Evolutionary conservation across 2,113 vertebrate genomes (phyloP).

Genomic region (Sylvilagus bachmani): DNA sequence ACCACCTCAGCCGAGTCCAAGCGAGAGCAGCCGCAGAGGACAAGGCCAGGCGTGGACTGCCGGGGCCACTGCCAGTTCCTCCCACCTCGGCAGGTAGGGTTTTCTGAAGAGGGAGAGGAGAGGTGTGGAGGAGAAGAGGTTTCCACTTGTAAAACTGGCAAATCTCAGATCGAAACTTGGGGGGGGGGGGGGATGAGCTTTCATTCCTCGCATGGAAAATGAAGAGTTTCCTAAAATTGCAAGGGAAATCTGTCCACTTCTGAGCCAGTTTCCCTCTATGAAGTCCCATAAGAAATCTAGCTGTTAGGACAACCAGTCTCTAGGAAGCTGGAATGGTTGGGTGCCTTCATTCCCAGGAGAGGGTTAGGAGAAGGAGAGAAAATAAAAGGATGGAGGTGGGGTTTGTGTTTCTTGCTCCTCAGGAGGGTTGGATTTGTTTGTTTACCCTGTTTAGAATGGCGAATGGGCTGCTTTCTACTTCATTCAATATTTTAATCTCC

Average conservation of each 20-base stretch:
- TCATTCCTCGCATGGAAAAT: background rate
- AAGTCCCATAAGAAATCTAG: background rate
- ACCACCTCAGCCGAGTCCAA: background rate
- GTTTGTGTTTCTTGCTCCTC: background rate
- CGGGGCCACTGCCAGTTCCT: background rate
- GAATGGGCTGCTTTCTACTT: constrained; percentile 1
- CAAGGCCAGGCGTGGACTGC: background rate
- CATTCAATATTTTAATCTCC: constrained; percentile 7
- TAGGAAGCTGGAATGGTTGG: background rate
- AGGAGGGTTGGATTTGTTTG: constrained; percentile 27
- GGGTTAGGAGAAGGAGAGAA: background rate
- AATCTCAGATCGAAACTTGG: constrained; percentile 53
- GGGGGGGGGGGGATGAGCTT: constrained; percentile 10
- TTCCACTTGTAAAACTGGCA: constrained; percentile 8
- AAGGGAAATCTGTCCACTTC: constrained; percentile 8
- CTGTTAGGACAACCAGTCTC: constrained; percentile 13
- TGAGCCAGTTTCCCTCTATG: background rate
- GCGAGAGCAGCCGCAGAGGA: background rate
- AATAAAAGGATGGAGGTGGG: background rate
- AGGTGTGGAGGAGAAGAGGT: background rate
- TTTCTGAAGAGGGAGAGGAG: background rate
- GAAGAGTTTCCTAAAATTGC: constrained; percentile 16
- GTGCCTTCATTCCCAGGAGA: background rate
- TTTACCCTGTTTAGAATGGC: background rate
- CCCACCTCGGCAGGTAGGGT: background rate